phyloP scores from a whole-genome alignment of 2,113 vertebrate genomes.

The Cyprinodon brontotheroides region DNA sequence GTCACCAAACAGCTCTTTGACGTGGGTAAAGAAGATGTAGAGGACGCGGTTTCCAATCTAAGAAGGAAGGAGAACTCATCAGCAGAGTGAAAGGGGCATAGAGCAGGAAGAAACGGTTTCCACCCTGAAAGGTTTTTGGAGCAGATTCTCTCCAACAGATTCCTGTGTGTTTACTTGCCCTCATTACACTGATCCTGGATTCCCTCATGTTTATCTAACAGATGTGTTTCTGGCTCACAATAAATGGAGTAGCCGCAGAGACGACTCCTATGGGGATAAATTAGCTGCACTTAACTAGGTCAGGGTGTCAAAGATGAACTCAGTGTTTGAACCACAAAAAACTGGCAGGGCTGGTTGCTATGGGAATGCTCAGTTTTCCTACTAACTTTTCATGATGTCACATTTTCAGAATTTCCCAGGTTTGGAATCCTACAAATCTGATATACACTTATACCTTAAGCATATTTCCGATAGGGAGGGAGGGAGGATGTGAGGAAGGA shows the following conservation, averaged over 20 bases:
- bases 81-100: background rate
- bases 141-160: conserved; percentile 3
- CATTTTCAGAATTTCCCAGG: background rate
- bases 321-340: conserved; percentile 48
- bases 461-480: too few relatives aligned
- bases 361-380: background rate
- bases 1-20: conserved; percentile 93
- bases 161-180: conserved; percentile 5
- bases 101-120: background rate
- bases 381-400: background rate
- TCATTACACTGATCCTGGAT: conserved; percentile 27
- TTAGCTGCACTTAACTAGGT: conserved; percentile 60
- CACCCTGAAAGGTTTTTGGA: background rate
- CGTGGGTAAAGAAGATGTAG: conserved; percentile 95
- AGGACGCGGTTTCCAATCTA: conserved; percentile 98
- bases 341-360: conserved; percentile 29
- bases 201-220: conserved; percentile 24
- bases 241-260: conserved; percentile 60
- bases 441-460: background rate
- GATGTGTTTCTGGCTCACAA: conserved; percentile 34
- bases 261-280: conserved; percentile 49
- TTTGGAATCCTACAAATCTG: background rate
- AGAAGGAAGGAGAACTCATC: background rate
- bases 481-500: accelerated
- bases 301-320: conserved; percentile 48